Evolutionary conservation across 1,140 invertebrate species (phyloP).

Genomic region (Pogonomyrmex californicus): DNA sequence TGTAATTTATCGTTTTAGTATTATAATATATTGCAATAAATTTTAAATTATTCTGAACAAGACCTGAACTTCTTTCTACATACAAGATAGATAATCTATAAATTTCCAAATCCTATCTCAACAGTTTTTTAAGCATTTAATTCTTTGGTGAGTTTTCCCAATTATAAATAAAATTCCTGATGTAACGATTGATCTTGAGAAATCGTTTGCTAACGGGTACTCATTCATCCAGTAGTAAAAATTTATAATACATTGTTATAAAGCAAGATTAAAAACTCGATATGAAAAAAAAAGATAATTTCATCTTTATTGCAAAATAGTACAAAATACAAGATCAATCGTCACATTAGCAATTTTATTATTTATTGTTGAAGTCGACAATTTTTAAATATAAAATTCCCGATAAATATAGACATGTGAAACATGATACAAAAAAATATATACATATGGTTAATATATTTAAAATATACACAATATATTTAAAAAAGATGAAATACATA

Average conservation of each 20-base stretch:
- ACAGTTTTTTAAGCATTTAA: background rate
- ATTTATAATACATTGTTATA: background rate
- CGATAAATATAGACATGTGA: background rate
- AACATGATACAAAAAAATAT: background rate
- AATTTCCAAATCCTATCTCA: background rate
- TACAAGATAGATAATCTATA: too few relatives aligned
- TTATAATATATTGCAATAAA: background rate
- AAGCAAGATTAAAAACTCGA: too few relatives aligned
- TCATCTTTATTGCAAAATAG: too few relatives aligned
- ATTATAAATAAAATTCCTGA: slow-evolving; percentile 32
- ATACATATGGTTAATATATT: background rate
- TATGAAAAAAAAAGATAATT: too few relatives aligned
- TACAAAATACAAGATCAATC: too few relatives aligned
- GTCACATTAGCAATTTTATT: too few relatives aligned
- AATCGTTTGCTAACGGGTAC: background rate
- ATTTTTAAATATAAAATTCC: background rate
- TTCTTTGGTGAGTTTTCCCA: slow-evolving; percentile 11
- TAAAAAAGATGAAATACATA: background rate
- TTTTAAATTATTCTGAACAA: background rate
- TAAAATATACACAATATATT: background rate
- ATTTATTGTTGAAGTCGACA: too few relatives aligned
- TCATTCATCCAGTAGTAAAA: slow-evolving; percentile 13
- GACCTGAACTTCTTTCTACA: background rate
- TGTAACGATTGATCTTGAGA: background rate
- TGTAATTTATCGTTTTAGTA: background rate